A percentile compares a stretch with the other conserved stretches of the same genome.
phyloP scores from a whole-genome alignment of 2,113 vertebrate species.

The Chaenocephalus aceratus region DNA sequence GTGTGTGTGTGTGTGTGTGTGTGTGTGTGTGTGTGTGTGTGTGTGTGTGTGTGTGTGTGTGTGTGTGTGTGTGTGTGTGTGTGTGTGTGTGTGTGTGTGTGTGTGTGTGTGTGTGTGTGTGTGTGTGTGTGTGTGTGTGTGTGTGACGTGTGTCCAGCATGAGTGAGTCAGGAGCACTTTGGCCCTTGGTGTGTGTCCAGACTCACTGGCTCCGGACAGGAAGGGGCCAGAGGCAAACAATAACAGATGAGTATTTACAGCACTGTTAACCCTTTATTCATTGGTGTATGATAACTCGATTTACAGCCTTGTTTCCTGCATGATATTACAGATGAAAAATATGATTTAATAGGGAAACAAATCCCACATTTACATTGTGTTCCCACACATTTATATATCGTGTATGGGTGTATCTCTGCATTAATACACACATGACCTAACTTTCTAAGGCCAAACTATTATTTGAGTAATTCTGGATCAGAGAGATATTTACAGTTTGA shows the following conservation, averaged over 20 bases:
- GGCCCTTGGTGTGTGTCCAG: slow-evolving; percentile 76
- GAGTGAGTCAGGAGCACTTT: slow-evolving; percentile 42
- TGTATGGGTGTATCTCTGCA: not conserved
- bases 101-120: not conserved
- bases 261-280: slow-evolving; percentile 50
- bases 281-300: slow-evolving; percentile 7
- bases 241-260: slow-evolving; percentile 66
- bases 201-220: slow-evolving; percentile 80
- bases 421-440: not conserved
- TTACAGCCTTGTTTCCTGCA: not conserved
- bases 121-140: slow-evolving; percentile 18
- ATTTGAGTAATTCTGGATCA: slow-evolving; percentile 12
- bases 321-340: not conserved
- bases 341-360: not conserved
- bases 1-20: no score
- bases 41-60: no score
- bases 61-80: no score
- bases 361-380: not conserved
- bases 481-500: slow-evolving; percentile 37
- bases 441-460: not conserved
- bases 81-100: no score
- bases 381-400: not conserved
- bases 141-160: slow-evolving; percentile 34
- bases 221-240: slow-evolving; percentile 67
- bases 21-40: no score